Conservation (phyloP, 2,888 invertebrate species). For the Andrena camellia region DNA sequence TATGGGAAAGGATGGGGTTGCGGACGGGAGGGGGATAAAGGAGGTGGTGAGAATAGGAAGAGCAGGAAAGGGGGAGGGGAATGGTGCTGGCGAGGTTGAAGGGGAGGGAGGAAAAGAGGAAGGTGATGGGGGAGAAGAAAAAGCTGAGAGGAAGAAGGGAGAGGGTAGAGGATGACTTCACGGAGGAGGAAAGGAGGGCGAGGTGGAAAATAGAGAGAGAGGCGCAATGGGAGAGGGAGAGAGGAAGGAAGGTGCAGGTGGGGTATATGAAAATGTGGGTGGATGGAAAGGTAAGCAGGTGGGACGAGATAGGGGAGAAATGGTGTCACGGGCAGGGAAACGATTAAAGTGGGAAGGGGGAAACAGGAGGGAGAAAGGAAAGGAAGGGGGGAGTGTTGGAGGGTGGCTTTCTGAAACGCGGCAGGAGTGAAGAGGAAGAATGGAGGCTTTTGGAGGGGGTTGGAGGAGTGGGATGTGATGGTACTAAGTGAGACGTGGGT, state of each 20-base stretch:
- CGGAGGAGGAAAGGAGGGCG: neutral
- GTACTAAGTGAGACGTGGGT: neutral
- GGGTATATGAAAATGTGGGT: slow-evolving; percentile 8
- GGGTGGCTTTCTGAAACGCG: neutral
- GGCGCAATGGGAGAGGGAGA: neutral
- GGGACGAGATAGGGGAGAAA: neutral
- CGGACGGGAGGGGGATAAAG: no score
- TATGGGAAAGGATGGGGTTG: no score
- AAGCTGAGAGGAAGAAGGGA: neutral
- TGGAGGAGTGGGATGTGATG: neutral
- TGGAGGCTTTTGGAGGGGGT: no score
- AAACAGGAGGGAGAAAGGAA: no score
- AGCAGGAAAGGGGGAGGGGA: no score
- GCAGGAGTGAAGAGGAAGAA: neutral
- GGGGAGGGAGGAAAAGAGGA: no score
- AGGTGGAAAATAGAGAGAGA: neutral
- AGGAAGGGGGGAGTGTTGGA: no score
- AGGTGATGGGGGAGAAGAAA: neutral
- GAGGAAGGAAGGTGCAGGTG: no score
- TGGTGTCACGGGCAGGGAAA: neutral
- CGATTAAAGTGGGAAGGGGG: neutral
- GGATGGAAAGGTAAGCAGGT: neutral
- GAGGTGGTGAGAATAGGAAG: no score
- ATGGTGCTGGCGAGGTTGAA: no score
- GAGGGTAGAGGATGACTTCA: neutral